phyloP scores from a whole-genome alignment of 1,140 invertebrate genomes.

The Trichonephila clavipes region DNA sequence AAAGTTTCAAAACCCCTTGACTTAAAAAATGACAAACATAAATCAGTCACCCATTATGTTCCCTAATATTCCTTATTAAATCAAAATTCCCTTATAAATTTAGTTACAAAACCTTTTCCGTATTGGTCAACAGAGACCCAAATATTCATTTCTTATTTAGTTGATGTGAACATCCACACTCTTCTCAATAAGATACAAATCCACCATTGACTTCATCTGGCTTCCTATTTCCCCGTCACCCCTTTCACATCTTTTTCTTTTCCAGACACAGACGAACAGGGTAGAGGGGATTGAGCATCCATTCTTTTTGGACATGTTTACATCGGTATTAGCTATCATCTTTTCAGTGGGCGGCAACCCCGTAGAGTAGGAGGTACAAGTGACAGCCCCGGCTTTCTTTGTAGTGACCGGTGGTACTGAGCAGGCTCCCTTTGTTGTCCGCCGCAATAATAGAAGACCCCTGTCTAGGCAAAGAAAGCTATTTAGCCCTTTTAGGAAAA shows the following conservation, averaged over 20 bases:
- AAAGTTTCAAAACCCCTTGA: too few relatives aligned
- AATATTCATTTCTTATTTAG: not conserved
- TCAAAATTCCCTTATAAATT: too few relatives aligned
- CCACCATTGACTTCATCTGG: not conserved
- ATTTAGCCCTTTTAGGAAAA: slow-evolving; percentile 57
- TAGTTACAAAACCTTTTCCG: not conserved
- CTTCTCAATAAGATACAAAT: not conserved
- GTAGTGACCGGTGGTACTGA: slow-evolving; percentile 28
- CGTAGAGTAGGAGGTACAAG: slow-evolving; percentile 30
- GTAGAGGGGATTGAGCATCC: not conserved
- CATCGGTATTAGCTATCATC: slow-evolving; percentile 53
- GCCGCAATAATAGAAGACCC: slow-evolving; percentile 43
- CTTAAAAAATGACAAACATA: too few relatives aligned
- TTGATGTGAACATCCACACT: not conserved
- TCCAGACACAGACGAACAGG: too few relatives aligned
- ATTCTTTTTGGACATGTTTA: slow-evolving; percentile 54
- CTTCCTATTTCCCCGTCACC: not conserved
- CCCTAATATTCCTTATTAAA: too few relatives aligned
- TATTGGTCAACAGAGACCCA: not conserved
- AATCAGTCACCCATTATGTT: too few relatives aligned
- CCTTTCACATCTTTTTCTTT: not conserved
- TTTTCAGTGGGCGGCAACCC: slow-evolving; percentile 7
- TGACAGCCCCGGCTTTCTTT: slow-evolving; percentile 40
- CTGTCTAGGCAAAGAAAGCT: not conserved
- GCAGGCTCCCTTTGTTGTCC: slow-evolving; percentile 31